These are phyloP conservation scores for Cotesia chilonis DNA, from an alignment of 1,140 invertebrate genomes.

Conservation along the genomic window DNA sequence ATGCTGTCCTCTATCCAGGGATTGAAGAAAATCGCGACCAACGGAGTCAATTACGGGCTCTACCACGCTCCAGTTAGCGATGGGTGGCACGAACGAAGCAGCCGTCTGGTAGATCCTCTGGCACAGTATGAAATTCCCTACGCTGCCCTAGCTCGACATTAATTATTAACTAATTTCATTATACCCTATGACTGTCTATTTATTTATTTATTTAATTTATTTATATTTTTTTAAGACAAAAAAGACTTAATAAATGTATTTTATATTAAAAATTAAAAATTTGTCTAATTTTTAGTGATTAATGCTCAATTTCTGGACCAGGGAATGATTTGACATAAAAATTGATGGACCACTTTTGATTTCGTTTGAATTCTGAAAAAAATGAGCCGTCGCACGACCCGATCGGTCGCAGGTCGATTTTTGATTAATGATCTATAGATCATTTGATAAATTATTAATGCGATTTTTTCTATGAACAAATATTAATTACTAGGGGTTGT, in stretches of 20 bases:
- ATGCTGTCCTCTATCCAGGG: slow-evolving; percentile 81
- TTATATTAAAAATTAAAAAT: too few relatives aligned
- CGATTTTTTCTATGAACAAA: too few relatives aligned
- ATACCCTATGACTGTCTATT: neutral
- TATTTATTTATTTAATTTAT: slow-evolving; percentile 3
- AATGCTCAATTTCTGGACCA: too few relatives aligned
- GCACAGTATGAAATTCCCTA: slow-evolving; percentile 39
- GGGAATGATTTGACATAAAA: too few relatives aligned
- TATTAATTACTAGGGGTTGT: neutral
- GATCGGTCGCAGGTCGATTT: too few relatives aligned
- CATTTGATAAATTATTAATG: too few relatives aligned
- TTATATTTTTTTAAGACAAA: neutral
- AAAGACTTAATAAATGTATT: too few relatives aligned
- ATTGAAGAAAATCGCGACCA: slow-evolving; percentile 70
- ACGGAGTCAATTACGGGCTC: slow-evolving; percentile 62
- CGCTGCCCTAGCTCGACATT: slow-evolving; percentile 35
- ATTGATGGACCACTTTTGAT: too few relatives aligned
- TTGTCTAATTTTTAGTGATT: too few relatives aligned
- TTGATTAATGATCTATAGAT: too few relatives aligned
- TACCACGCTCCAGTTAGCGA: slow-evolving; percentile 53
- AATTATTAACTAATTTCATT: slow-evolving; percentile 9
- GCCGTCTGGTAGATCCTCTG: slow-evolving; percentile 44
- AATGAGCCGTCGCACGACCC: too few relatives aligned
- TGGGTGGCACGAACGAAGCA: slow-evolving; percentile 57
- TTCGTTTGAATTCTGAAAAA: too few relatives aligned